Base-by-base conservation (phyloP, 2,888 invertebrate species). In the Tillus elongatus region DNA sequence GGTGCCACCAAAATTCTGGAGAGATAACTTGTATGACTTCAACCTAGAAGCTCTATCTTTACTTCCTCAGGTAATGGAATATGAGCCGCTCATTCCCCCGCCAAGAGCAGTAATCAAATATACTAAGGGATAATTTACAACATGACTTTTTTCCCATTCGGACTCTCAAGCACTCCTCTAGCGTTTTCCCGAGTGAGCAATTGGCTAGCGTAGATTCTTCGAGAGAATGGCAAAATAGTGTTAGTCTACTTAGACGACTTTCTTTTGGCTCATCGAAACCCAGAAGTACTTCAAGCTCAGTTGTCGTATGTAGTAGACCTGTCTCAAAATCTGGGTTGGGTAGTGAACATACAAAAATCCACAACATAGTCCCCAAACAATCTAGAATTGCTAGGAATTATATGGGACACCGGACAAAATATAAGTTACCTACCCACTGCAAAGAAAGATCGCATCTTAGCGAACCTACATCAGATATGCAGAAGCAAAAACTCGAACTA, bases 131-230 rank as follows among this genome's bases (percentile, higher is more conserved):
- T 24, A 8, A 16, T 40, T 9, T 36, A n/a, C 37, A 15, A 37
- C 6, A 37, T 42, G 35, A 39, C 40, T 13, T 43, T 34, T 10
- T 45, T 51, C 1, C 51, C 53, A 19, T 19, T 19, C 24, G 46
- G 43, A 14, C 43, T 45, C 3, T 40, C 45, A 15, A 41, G 26
- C 2, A 40, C 44, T 11, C 39, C 42, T 12, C 36, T 41, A 12
- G 36, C 35, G 4, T 41, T 41, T 26, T 19, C 42, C 13, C 16
- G 42, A 15, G 16, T 41, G 16, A 30, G 31, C 12, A 36, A 41
- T 36, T 41, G 42, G 37, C n/a, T 42, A 19, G 42, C 42, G 16
- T 8, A 13, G 10, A 13, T 30, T 9, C 32, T 43, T 9, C 32
- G 40, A 12, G 2, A 4, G 14, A 32, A 13, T 15, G 37, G 40